Percentiles rank a stretch among this genome's conserved stretches.
phyloP scores from a whole-genome alignment of 2,797 vertebrate species.

The Catamblyrhynchus diadema region DNA sequence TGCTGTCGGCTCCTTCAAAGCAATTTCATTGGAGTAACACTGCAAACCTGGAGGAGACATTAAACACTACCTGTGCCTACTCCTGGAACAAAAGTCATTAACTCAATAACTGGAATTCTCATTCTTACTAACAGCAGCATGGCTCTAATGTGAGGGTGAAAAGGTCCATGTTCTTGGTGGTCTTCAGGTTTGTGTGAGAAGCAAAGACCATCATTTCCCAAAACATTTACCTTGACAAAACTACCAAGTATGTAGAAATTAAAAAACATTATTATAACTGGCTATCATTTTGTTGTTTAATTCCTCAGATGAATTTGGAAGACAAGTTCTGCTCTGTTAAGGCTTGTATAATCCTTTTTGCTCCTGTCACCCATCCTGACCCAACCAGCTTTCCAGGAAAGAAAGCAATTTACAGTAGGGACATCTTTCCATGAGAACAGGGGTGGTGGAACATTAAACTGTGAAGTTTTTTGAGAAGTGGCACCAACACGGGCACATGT shows the following conservation, averaged over 20 bases:
- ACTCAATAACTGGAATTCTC: background rate
- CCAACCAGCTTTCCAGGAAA: background rate
- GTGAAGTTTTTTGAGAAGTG: background rate
- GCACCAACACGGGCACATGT: background rate
- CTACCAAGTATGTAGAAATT: rapidly evolving
- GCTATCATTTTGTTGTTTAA: background rate
- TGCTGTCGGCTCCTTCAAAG: background rate
- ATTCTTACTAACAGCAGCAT: background rate
- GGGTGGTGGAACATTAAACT: background rate
- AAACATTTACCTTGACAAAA: background rate
- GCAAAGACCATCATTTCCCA: background rate
- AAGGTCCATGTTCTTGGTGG: background rate
- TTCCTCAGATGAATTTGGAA: background rate
- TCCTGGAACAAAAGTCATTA: background rate
- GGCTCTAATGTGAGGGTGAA: background rate
- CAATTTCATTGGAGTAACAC: background rate
- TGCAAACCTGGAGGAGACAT: background rate
- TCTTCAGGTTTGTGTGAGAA: background rate
- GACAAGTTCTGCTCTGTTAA: background rate
- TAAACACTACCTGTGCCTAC: background rate
- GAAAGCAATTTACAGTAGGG: background rate
- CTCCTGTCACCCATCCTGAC: background rate
- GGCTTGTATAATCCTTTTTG: background rate
- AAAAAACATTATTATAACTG: background rate
- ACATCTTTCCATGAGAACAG: background rate